A percentile compares a stretch with the other conserved stretches of the same genome.
These are phyloP conservation scores for Melipona quadrifasciata DNA, from an alignment of 1,140 invertebrate genomes.

Conservation along the genomic window DNA sequence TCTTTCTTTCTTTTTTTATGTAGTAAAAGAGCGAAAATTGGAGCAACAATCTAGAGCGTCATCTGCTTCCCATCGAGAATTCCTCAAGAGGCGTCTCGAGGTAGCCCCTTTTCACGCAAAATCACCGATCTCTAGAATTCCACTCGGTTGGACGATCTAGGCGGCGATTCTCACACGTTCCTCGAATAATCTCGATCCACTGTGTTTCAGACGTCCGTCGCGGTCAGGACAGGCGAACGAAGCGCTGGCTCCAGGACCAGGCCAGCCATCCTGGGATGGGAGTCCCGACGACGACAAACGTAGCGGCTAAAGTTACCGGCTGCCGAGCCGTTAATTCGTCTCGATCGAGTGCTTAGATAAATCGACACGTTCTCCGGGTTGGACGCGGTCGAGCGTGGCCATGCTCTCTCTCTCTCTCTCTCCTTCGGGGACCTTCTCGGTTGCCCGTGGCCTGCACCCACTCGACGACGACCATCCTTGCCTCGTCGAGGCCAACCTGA, in stretches of 20 bases:
- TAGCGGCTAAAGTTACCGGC: slow-evolving; percentile 58
- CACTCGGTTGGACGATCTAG: slow-evolving; percentile 11
- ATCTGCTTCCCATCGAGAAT: neutral
- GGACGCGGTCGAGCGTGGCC: slow-evolving; percentile 57
- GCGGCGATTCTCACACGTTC: slow-evolving; percentile 52
- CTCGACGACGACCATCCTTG: neutral
- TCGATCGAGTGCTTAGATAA: slow-evolving; percentile 70
- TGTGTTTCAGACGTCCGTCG: slow-evolving; percentile 29
- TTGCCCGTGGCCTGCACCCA: slow-evolving; percentile 14
- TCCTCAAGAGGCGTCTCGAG: too few species aligned
- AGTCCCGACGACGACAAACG: slow-evolving; percentile 59
- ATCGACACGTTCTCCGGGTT: slow-evolving; percentile 60
- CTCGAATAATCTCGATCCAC: slow-evolving; percentile 58
- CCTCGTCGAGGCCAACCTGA: slow-evolving; percentile 8
- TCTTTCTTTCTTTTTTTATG: too few species aligned
- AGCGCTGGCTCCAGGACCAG: neutral
- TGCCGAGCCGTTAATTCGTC: slow-evolving; percentile 68
- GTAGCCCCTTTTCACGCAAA: neutral
- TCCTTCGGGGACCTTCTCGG: neutral
- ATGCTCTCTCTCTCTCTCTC: neutral
- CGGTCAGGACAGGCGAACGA: neutral
- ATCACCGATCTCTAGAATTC: slow-evolving; percentile 7
- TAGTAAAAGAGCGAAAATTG: neutral
- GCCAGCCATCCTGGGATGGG: neutral
- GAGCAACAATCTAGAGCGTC: neutral